Conservation (phyloP, 2,888 invertebrate genomes). For the Bibio marci region DNA sequence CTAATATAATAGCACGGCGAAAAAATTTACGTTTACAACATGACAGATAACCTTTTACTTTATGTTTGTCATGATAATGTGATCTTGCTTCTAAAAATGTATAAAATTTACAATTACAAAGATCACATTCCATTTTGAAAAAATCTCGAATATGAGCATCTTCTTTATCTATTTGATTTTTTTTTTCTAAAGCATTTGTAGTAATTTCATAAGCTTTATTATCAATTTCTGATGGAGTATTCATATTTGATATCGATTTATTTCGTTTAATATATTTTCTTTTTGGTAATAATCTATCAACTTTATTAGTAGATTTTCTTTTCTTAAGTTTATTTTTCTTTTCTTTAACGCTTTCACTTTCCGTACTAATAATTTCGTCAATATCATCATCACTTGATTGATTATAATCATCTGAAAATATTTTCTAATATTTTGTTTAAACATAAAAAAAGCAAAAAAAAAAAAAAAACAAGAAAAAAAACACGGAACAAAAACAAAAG, state of each 20-base stretch:
- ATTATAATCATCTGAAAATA: too few relatives aligned
- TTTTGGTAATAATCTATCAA: too few relatives aligned
- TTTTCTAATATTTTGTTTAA: too few relatives aligned
- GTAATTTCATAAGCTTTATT: neutral
- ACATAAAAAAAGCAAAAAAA: too few relatives aligned
- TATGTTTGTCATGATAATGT: constrained; percentile 22
- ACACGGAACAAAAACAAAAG: too few relatives aligned
- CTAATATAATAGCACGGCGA: constrained; percentile 21
- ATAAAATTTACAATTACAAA: constrained; percentile 17
- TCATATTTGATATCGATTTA: constrained; percentile 15
- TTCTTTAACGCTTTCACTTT: too few relatives aligned
- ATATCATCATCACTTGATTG: too few relatives aligned
- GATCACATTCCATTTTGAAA: constrained; percentile 22
- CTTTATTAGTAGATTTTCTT: too few relatives aligned
- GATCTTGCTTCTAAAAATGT: constrained; percentile 21
- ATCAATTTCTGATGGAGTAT: neutral
- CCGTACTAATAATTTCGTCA: too few relatives aligned
- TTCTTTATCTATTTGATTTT: too few relatives aligned
- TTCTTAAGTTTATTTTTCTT: too few relatives aligned
- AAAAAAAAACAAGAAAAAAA: too few relatives aligned
- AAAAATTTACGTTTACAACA: constrained; percentile 27
- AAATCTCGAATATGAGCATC: constrained; percentile 22
- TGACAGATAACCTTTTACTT: constrained; percentile 20
- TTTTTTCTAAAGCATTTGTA: neutral
- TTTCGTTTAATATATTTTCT: neutral